Base-by-base conservation (phyloP, 2,113 vertebrate species). In the Eurystomus gularis region DNA sequence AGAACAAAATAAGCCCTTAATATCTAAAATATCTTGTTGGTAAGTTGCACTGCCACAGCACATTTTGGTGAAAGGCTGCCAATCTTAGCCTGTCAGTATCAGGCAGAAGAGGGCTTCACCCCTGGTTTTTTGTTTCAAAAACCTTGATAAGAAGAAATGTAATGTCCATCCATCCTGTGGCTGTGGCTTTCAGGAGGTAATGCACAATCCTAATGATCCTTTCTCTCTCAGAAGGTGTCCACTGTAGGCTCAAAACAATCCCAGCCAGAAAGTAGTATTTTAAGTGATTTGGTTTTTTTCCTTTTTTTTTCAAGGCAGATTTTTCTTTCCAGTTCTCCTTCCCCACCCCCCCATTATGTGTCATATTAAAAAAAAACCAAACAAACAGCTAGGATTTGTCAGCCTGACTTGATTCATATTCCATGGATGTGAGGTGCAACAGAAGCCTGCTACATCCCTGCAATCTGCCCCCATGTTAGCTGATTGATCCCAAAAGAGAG, bases 401-500 rank as follows among this genome's bases (percentile, higher is more conserved):
- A 71, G 20, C 68, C 26, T n/a, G 37, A 49, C 17, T 68, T 29
- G 42, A 48, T 82, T 86, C 78, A 37, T 75, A 77, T 89, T 91
- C 86, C 42, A 17, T 40, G 26, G 61, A 87, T 91, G 66, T 82
- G 49, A 69, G 25, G 54, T 42, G 25, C 7, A 6, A 28, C 86
- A 13, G 52, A 90, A 86, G 11, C 55, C 64, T 8, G 4, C 66
- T 68, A 24, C 70, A 77, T 90, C 73, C 66, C 72, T 89, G 94
- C 86, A 89, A 81, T 82, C 78, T 96, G 68, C 82, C 86, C 66
- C 93, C 66, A 89, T 79, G 49, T 90, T 95, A 96, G 69, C 44
- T 79, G 82, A 48, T 77, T 70, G 86, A 96, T 96, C 79, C 86
- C 85, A 55, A 87, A 95, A 86, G 93, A 92, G 87, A 86, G 86